phyloP scores from a whole-genome alignment of 2,113 vertebrate species.

The Calypte anna region DNA sequence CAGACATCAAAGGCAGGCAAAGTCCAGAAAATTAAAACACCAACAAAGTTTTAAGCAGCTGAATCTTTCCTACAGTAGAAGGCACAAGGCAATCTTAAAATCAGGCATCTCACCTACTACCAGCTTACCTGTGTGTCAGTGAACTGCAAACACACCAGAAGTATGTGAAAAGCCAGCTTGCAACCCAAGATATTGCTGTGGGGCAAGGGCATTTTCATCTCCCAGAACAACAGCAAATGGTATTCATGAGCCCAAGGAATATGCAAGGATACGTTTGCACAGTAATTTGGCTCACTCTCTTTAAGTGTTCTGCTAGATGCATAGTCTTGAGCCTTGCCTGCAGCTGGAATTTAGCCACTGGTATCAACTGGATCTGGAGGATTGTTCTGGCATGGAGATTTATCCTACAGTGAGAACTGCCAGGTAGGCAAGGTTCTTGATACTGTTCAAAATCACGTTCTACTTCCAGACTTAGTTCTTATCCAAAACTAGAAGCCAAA shows the following conservation, averaged over 20 bases:
- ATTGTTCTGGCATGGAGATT: background rate
- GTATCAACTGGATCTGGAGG: background rate
- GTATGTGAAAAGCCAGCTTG: background rate
- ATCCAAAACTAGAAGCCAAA: background rate
- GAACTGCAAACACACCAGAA: background rate
- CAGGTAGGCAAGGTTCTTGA: background rate
- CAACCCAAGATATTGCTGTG: background rate
- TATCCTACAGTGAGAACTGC: background rate
- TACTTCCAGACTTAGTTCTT: background rate
- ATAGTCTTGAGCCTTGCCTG: background rate
- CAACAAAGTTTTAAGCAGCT: background rate
- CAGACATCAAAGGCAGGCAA: background rate
- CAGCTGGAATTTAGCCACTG: background rate
- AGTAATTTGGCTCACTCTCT: background rate
- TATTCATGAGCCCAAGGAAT: background rate
- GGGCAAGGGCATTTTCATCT: background rate
- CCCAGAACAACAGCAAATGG: background rate
- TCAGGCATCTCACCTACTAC: background rate
- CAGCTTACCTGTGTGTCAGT: background rate
- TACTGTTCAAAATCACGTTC: background rate
- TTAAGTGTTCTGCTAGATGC: background rate
- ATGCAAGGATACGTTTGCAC: background rate
- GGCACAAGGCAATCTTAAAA: background rate
- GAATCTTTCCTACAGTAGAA: background rate
- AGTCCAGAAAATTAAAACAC: background rate